Conservation (phyloP, 2,888 invertebrate genomes). For the Drosophila neonasuta region DNA sequence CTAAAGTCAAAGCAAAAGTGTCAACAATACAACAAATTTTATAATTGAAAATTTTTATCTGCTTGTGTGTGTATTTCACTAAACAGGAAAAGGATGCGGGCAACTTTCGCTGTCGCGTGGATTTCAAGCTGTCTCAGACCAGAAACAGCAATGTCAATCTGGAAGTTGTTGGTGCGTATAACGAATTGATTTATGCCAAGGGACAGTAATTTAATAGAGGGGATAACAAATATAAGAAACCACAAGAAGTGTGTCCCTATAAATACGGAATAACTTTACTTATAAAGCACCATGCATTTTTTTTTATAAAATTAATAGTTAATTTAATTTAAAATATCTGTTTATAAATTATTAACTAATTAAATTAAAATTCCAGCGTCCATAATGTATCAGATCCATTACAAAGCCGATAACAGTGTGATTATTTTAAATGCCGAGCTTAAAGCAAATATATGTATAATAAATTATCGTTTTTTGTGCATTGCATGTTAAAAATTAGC, state of each 20-base stretch:
- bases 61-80: background rate
- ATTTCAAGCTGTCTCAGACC: conserved; percentile 90
- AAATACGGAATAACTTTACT: too few species aligned
- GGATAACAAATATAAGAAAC: too few species aligned
- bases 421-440: background rate
- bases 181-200: conserved; percentile 13
- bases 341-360: background rate
- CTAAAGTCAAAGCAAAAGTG: conserved; percentile 30
- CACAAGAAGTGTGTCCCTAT: too few species aligned
- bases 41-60: conserved; percentile 61
- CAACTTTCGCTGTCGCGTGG: conserved; percentile 89
- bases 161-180: conserved; percentile 89
- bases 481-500: conserved; percentile 58
- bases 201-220: background rate
- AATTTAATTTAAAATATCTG: background rate
- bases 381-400: background rate
- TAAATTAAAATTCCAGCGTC: background rate
- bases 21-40: conserved; percentile 51
- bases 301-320: background rate
- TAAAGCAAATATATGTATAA: background rate
- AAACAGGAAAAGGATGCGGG: conserved; percentile 87
- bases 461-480: background rate
- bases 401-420: background rate
- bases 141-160: conserved; percentile 90
- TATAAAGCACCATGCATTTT: too few species aligned